Evolutionary conservation across 2,888 invertebrate genomes (phyloP), one percentile per base, ranked within the genome.

Genomic region (Hartigia nigra): DNA sequence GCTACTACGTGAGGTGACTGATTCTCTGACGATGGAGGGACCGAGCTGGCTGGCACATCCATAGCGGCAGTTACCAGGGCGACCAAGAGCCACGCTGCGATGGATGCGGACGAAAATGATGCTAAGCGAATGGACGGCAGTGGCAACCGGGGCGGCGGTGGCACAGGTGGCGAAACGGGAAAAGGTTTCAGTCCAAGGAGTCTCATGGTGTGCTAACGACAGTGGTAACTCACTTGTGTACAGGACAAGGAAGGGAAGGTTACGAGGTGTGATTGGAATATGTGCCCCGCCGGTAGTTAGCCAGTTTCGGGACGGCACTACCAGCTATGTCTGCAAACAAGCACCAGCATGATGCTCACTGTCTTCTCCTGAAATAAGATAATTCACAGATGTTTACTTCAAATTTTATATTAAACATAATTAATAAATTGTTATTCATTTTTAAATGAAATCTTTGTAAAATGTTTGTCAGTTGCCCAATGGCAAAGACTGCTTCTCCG

Each of bases 201-300:
- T 87, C 86, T 90, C 91, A 91, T 91, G 84, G 81, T 88, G 87
- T 81, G 84, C 83, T 78, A 78, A 84, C 83, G 80, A 83, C 83
- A 80, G 82, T 83, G 85, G 72, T 32, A 72, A 12, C 31, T 34
- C 31, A 31, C 31, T 86, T 81, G 80, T 82, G 80, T 81, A 82
- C 84, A 82, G 84, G 81, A 84, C 79, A 85, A 80, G 79, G 72
- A 81, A 81, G 77, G 85, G 85, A 85, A 83, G 82, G 78, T 79
- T 83, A 84, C 83, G 82, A 83, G 83, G 84, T 85, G 76, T 36
- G 77, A 81, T 79, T 81, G 81, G 86, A 82, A 82, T 82, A 79
- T 78, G 76, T 75, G 80, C 81, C 84, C 85, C 80, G 84, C 84
- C 83, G 85, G 85, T 85, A 84, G 85, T 83, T 84, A 84, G 86